Evolutionary conservation across 2,888 invertebrate species (phyloP).

Genomic region (Drosophila robusta): DNA sequence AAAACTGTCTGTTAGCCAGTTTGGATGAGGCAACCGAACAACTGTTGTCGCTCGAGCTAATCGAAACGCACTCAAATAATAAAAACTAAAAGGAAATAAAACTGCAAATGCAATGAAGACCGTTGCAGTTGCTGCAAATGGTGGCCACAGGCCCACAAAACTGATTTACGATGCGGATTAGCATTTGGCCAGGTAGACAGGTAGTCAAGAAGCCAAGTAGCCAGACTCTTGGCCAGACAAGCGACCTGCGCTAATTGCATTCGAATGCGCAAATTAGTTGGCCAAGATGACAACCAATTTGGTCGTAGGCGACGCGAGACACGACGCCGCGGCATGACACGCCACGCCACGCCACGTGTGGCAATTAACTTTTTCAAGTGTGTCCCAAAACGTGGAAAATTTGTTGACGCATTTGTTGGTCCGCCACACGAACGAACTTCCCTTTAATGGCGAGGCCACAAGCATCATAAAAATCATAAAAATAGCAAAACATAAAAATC

Average conservation of each 20-base stretch:
- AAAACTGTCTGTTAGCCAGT: constrained; percentile 11
- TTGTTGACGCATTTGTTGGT: constrained; percentile 8
- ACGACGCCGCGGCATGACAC: constrained; percentile 20
- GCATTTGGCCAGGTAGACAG: constrained; percentile 35
- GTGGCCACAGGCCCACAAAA: constrained; percentile 24
- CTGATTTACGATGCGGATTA: constrained; percentile 42
- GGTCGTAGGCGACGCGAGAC: constrained; percentile 19
- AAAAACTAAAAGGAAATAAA: neutral
- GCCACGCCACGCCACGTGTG: constrained; percentile 37
- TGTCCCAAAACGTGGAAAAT: constrained; percentile 8
- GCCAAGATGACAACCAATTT: constrained; percentile 33
- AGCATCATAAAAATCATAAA: constrained; percentile 21
- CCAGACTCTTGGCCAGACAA: constrained; percentile 12
- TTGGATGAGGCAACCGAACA: neutral
- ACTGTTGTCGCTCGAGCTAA: neutral
- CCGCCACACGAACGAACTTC: constrained; percentile 12
- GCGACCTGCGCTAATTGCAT: constrained; percentile 51
- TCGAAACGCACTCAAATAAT: constrained; percentile 16
- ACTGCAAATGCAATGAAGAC: constrained; percentile 45
- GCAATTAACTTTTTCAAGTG: constrained; percentile 45
- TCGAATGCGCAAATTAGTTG: constrained; percentile 61
- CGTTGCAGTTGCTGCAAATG: constrained; percentile 19
- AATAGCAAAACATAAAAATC: constrained; percentile 26
- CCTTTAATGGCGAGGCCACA: constrained; percentile 26
- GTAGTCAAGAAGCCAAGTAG: neutral